Percentiles rank a stretch among this genome's conserved stretches.
These are phyloP conservation scores for Setophaga petechia DNA, from an alignment of 2,113 vertebrate genomes.

Conservation along the genomic window DNA sequence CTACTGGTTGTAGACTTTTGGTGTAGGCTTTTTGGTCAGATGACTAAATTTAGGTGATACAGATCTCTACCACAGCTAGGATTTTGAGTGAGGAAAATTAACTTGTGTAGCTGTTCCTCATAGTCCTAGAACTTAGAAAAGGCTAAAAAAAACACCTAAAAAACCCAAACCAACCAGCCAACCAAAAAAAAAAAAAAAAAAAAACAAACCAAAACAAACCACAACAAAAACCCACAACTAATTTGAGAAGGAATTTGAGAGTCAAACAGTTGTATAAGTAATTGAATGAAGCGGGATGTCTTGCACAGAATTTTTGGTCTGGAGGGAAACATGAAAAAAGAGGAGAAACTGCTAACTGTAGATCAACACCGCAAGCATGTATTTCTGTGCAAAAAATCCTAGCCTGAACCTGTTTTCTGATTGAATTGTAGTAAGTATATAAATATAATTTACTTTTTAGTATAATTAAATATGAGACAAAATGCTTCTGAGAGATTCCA, in stretches of 20 bases:
- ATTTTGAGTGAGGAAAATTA: not conserved
- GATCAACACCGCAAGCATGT: not conserved
- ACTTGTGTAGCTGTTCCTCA: not conserved
- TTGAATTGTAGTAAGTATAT: not conserved
- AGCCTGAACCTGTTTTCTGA: not conserved
- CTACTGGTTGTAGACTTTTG: not conserved
- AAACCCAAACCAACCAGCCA: no score
- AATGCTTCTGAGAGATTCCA: not conserved
- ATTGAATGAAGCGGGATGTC: not conserved
- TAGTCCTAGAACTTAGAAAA: not conserved
- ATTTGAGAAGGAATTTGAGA: not conserved
- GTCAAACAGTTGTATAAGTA: not conserved
- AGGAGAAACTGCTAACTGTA: not conserved
- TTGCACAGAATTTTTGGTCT: not conserved
- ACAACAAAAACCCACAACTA: accelerated
- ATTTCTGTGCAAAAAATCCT: not conserved
- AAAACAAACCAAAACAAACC: not conserved
- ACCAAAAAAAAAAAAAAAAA: not conserved
- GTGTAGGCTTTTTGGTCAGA: not conserved
- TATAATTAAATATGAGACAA: not conserved
- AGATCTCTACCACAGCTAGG: not conserved
- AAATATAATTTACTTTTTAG: not conserved
- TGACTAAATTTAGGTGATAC: not conserved
- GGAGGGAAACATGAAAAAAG: not conserved
- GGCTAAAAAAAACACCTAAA: no score